Evolutionary conservation across 2,797 vertebrate genomes (phyloP).

Genomic region (Xenopus petersii): DNA sequence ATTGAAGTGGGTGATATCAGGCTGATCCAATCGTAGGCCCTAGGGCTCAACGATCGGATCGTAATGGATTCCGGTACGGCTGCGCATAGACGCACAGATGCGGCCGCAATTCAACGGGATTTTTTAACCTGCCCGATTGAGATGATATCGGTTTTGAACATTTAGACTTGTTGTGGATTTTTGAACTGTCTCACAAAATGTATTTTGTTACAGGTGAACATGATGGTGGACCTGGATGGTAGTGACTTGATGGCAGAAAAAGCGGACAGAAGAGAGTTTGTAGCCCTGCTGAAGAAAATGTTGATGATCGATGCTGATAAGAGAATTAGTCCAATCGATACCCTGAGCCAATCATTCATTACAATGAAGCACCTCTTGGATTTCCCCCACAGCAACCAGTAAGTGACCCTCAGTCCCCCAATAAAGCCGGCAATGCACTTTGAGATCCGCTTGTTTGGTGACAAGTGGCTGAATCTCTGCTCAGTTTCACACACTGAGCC

Average conservation of each 20-base stretch:
- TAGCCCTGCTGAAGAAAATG: slow-evolving; percentile 96
- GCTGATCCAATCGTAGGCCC: too few relatives aligned
- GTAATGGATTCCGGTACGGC: too few relatives aligned
- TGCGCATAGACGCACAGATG: too few relatives aligned
- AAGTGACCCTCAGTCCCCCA: slow-evolving; percentile 52
- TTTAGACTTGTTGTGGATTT: too few relatives aligned
- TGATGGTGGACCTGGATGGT: slow-evolving; percentile 97
- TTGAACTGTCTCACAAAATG: not conserved
- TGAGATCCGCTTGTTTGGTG: not conserved
- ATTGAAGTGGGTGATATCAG: too few relatives aligned
- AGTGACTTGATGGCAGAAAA: slow-evolving; percentile 94
- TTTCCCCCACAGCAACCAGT: slow-evolving; percentile 98
- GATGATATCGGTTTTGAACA: too few relatives aligned
- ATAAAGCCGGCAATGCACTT: too few relatives aligned
- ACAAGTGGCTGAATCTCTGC: too few relatives aligned
- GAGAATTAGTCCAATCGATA: slow-evolving; percentile 88
- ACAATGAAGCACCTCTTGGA: slow-evolving; percentile 97
- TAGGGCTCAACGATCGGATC: too few relatives aligned
- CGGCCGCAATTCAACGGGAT: too few relatives aligned
- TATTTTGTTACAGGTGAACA: slow-evolving; percentile 81
- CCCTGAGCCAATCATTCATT: slow-evolving; percentile 91
- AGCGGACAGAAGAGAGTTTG: slow-evolving; percentile 93
- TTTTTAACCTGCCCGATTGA: too few relatives aligned
- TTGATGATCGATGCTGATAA: slow-evolving; percentile 92
- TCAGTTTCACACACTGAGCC: too few relatives aligned